phyloP scores from a whole-genome alignment of 1,140 invertebrate species.

The Teleopsis dalmanni region DNA sequence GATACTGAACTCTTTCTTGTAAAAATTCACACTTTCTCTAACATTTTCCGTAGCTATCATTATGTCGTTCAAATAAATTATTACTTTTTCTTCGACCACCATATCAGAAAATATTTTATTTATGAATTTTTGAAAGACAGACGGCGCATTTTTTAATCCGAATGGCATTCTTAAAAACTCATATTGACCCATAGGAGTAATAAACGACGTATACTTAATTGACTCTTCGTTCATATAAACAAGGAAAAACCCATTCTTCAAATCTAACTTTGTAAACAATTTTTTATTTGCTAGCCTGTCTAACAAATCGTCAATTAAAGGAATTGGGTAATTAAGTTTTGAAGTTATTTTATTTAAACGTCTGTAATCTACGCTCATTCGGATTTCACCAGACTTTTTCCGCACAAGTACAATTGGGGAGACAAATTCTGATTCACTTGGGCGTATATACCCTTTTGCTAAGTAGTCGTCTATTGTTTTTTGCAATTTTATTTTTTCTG shows the following conservation, averaged over 20 bases:
- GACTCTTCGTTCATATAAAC: conserved; percentile 21
- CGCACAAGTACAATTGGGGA: conserved; percentile 28
- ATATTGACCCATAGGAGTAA: conserved; percentile 27
- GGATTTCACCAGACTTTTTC: conserved; percentile 22
- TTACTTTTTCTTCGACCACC: conserved; percentile 7
- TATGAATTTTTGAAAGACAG: conserved; percentile 38
- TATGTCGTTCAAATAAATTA: conserved; percentile 15
- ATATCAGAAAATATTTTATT: conserved; percentile 31
- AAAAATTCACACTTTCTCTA: conserved; percentile 34
- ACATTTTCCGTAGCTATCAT: conserved; percentile 9
- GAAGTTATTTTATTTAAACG: conserved; percentile 19
- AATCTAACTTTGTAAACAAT: conserved; percentile 28
- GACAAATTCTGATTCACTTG: conserved; percentile 28
- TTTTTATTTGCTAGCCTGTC: conserved; percentile 19
- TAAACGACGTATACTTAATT: conserved; percentile 29
- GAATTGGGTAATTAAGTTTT: conserved; percentile 28
- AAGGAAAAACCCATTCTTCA: conserved; percentile 36
- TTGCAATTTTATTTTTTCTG: conserved; percentile 18
- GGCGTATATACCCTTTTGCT: too few relatives aligned
- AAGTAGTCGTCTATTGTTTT: conserved; percentile 24
- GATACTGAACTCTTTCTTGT: conserved; percentile 26
- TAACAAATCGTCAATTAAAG: conserved; percentile 34
- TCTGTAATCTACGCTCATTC: conserved; percentile 25
- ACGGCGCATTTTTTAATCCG: conserved; percentile 31
- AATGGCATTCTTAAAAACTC: conserved; percentile 31